Evolutionary conservation across 2,797 vertebrate genomes (phyloP), one percentile per base, ranked within the genome.

Genomic region (Manis crassicaudata): DNA sequence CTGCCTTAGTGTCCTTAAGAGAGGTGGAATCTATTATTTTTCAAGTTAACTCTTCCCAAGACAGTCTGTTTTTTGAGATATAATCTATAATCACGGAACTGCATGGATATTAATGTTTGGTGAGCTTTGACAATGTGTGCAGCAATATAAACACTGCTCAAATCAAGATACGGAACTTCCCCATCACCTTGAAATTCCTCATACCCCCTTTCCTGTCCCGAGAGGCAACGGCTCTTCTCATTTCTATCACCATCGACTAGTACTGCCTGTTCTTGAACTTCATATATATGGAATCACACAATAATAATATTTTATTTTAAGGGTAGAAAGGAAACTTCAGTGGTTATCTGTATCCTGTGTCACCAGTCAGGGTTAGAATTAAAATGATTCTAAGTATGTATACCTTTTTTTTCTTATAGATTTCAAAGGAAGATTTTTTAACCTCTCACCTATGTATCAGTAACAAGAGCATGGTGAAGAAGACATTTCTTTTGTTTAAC

Each of bases 271-370:
- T 85, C 29, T 52, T 67, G 56, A 88, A 67, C 29, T 46, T 67
- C 37, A 8, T 67, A 8, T 73, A 16, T 76, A 7, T 93, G 60
- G 58, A 75, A 67, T 82, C 37, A 32, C 37, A 29, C 8, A n/a
- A 20, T n/a, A 86, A 13, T 56, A 14, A 81, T 73, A 72, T 29
- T 85, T 80, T 17, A 63, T 43, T 92, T 95, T 95, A 95, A 75
- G 54, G 37, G 9, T 81, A 92, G 50, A 85, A 75, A 96, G 65
- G 52, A 86, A 79, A 63, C 46, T 40, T 87, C 23, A 90, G 0
- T 79, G 14, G n/a, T 88, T 92, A 89, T 70, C 9, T 75, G 16
- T 86, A 12, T 43, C n/a, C 67, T 88, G 10, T 85, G 10, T 16
- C 37, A 56, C 54, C 37, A 85, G 60, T 72, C n/a, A 87, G n/a